These are phyloP conservation scores for Bombus ignitus DNA, from an alignment of 1,140 invertebrate genomes.

Conservation along the genomic window DNA sequence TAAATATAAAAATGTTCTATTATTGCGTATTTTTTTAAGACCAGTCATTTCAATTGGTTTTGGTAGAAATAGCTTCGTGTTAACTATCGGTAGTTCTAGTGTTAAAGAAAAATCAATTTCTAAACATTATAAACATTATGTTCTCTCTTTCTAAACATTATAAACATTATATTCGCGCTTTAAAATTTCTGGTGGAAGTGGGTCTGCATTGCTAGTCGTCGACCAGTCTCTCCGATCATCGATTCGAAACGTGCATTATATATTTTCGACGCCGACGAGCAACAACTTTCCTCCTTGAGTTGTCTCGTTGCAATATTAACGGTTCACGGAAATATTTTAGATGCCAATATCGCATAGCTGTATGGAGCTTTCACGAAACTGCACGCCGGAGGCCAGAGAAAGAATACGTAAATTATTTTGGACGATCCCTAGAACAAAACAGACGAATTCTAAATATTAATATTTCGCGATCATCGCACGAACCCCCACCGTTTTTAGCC, in stretches of 20 bases:
- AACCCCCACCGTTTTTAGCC: not conserved
- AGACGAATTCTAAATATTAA: conserved; percentile 42
- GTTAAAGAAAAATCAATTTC: too few relatives aligned
- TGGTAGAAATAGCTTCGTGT: too few relatives aligned
- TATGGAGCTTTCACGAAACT: too few relatives aligned
- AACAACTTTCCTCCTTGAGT: not conserved
- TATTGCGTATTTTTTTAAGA: too few relatives aligned
- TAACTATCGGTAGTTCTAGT: too few relatives aligned
- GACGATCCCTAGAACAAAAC: not conserved
- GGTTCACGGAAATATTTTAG: not conserved
- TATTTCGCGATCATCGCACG: not conserved
- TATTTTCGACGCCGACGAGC: not conserved
- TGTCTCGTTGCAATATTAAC: conserved; percentile 1
- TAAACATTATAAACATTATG: too few relatives aligned
- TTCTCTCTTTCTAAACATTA: not conserved
- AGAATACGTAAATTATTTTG: conserved; percentile 15
- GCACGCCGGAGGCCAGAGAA: not conserved
- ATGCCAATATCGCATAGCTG: not conserved
- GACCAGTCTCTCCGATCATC: not conserved
- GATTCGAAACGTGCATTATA: conserved; percentile 6
- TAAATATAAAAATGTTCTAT: too few relatives aligned
- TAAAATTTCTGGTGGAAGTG: not conserved
- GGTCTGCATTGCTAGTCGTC: not conserved
- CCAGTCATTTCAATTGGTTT: too few relatives aligned
- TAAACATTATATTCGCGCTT: not conserved